phyloP scores from a whole-genome alignment of 1,140 invertebrate species.

The Drosophila erecta region DNA sequence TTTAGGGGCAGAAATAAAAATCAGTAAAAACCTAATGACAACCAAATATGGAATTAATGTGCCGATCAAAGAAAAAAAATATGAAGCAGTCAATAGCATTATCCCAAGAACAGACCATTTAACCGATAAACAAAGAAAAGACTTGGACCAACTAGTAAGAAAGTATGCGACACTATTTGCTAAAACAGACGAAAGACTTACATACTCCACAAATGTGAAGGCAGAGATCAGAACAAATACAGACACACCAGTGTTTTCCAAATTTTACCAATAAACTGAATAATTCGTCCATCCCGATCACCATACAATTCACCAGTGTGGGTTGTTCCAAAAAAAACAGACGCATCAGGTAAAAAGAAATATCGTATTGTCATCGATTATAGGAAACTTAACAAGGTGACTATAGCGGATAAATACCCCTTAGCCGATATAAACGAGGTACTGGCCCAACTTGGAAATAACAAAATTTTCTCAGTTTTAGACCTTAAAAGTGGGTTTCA shows the following conservation, averaged over 20 bases:
- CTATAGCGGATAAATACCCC: neutral
- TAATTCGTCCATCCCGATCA: conserved; percentile 43
- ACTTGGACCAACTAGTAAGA: conserved; percentile 5
- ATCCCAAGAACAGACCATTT: conserved; percentile 15
- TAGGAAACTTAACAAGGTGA: neutral
- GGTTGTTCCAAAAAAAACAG: no score
- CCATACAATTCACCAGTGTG: conserved; percentile 6
- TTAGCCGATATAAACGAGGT: neutral
- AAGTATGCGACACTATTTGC: conserved; percentile 25
- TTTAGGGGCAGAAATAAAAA: no score
- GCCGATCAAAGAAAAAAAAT: neutral
- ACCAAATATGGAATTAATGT: neutral
- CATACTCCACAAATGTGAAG: conserved; percentile 37
- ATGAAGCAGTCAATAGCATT: conserved; percentile 29
- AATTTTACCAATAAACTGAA: conserved; percentile 44
- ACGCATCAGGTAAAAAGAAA: neutral
- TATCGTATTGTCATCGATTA: neutral
- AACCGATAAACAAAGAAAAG: conserved; percentile 2
- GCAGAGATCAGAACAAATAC: conserved; percentile 41
- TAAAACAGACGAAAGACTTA: conserved; percentile 34
- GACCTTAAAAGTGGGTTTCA: no score
- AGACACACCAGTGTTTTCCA: conserved; percentile 39
- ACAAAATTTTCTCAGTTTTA: neutral
- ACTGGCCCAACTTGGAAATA: neutral
- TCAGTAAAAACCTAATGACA: neutral